Evolutionary conservation across 2,113 vertebrate species (phyloP), one percentile per base, ranked within the genome.

Genomic region (Psittacara wagleri): DNA sequence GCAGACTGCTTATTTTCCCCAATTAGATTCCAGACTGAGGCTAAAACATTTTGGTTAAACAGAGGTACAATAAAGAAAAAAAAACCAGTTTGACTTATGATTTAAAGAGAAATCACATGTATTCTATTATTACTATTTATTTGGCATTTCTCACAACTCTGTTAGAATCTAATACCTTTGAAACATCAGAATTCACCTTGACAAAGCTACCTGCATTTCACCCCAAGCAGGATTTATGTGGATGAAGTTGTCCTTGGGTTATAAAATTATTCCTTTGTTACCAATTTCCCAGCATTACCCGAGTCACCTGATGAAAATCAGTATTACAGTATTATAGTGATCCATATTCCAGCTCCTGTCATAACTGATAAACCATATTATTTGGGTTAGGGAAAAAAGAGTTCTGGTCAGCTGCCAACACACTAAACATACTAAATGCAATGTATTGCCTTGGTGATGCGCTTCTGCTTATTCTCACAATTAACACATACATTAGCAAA

Each of bases 21-120:
- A 82, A 80, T 85, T 73, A 66, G 49, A 81, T 89, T 94, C 80
- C 79, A 77, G 66, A 78, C 14, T 2, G 66, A 89, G 14, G 63
- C n/a, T 83, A 79, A 92, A 92, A 84, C 83, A 88, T 83, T 94
- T 76, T 83, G 41, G 49, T 88, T 91, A 93, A 95, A 87, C 35
- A 88, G 31, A 92, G 25, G 29, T 55, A 94, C 44, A 87, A 66
- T 73, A 69, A 75, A 85, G 55, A 27, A 55, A 77, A 57, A 57
- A 72, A 44, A 11, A 3, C 1, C 10, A 49, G 14, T 83, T 44
- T 75, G 77, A 85, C 84, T 89, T 94, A 91, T 35, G 37, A 83
- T 74, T 95, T 93, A 78, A 90, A 83, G 31, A 85, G 24, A 68
- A 49, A 73, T 43, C 44, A 33, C 29, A 23, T 17, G 17, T 76